phyloP scores from a whole-genome alignment of 30 jellyfish, hydroid and myxozoan genomes.

The Hydractinia symbiolongicarpus region DNA sequence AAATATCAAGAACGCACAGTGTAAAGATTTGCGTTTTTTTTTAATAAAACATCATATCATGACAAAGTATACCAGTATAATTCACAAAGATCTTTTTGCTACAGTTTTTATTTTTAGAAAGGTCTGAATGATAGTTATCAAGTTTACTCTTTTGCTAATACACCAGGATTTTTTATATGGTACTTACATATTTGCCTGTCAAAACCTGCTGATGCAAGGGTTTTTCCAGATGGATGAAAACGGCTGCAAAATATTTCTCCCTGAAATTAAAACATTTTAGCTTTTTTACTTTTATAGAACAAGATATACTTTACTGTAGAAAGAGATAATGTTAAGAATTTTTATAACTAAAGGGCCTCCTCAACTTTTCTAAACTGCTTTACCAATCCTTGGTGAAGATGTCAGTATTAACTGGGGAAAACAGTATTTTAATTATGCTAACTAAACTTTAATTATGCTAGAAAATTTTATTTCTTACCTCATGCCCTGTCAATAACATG shows the following conservation, averaged over 20 bases:
- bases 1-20: too few species aligned
- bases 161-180: too few species aligned
- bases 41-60: too few species aligned
- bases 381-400: too few species aligned
- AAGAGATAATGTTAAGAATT: not conserved
- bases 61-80: too few species aligned
- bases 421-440: not conserved
- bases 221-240: constrained; percentile 95
- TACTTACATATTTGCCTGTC: constrained; percentile 73
- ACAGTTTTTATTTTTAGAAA: too few species aligned
- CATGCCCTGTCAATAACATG: constrained; percentile 23
- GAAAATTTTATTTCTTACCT: constrained; percentile 2
- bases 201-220: constrained; percentile 93
- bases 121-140: too few species aligned
- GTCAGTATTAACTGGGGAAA: not conserved
- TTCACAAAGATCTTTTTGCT: too few species aligned
- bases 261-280: constrained; percentile 21
- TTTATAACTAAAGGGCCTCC: not conserved
- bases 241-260: constrained; percentile 73
- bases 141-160: too few species aligned
- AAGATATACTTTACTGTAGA: not conserved
- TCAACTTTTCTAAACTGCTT: too few species aligned
- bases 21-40: too few species aligned
- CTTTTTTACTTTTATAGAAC: not conserved
- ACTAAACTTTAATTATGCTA: not conserved